Base-by-base conservation (phyloP, 2,113 vertebrate species). In the Pluvianellus socialis region DNA sequence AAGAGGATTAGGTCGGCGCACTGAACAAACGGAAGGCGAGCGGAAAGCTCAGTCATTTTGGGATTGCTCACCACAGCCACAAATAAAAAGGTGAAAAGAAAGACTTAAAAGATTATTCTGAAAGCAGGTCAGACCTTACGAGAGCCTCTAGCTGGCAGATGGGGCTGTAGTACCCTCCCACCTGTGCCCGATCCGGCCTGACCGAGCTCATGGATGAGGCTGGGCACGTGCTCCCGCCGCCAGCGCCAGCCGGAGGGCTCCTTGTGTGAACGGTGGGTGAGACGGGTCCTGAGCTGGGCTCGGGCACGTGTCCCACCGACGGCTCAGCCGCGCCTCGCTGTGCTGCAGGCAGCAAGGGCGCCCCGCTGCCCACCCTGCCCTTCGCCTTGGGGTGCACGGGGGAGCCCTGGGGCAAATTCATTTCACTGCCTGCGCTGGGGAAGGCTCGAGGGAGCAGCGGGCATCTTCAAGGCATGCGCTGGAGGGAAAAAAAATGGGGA, bases 101-200 rank as follows among this genome's bases (percentile, higher is more conserved):
- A 73, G 71, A 88, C 87, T 90, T 93, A 77, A 91, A 81, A 87
- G 63, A 93, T 86, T 90, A 82, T 74, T 89, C 82, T 74, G 68
- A 86, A 95, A 79, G 47, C 47, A 71, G 56, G 44, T 58, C 73
- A 88, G 79, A 49, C 67, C 79, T 93, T 12, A 73, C 73, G 53
- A 92, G 67, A 92, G 79, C 74, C 56, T 67, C 18, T 47, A 63
- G 47, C 70, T 68, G 49, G 65, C 0, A 4, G 74, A 47, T 5
- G 33, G 66, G 44, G 10, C 47, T 75, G 58, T 20, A 50, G 62
- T 32, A 68, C 40, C 49, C 42, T 92, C 53, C 44, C 49, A 38
- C 22, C n/a, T 0, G 0, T 18, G 84, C 63, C 28, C 0, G 0
- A 33, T 53, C 66, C 6, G 3, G 30, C 35, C 75, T 4, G 17